phyloP scores from a whole-genome alignment of 2,888 invertebrate genomes.

The Drosophila gaucha region DNA sequence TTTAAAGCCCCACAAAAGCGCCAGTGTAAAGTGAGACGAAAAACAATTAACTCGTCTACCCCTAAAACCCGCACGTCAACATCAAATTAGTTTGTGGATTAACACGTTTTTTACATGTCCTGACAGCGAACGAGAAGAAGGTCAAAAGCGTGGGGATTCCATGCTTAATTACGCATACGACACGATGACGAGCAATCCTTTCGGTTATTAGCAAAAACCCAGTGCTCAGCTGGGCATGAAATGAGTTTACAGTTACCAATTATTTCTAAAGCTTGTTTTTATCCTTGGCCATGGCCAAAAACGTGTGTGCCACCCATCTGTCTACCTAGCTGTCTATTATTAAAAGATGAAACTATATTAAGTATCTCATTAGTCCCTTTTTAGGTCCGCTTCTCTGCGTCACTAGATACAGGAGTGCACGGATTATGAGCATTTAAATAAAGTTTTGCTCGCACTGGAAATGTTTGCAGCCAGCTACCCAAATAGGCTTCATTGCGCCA shows the following conservation, averaged over 20 bases:
- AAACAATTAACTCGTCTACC: constrained; percentile 64
- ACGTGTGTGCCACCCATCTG: constrained; percentile 1
- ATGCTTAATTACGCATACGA: constrained; percentile 68
- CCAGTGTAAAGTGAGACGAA: constrained; percentile 55
- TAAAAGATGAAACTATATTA: constrained; percentile 42
- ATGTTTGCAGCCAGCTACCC: constrained; percentile 43
- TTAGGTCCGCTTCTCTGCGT: constrained; percentile 5
- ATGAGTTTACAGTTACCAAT: constrained; percentile 63
- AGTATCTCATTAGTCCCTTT: constrained; percentile 25
- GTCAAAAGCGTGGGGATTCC: background rate
- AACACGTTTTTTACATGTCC: constrained; percentile 67
- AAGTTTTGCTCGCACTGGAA: constrained; percentile 47
- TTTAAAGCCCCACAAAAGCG: constrained; percentile 63
- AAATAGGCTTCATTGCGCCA: constrained; percentile 68
- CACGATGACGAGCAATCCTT: constrained; percentile 19
- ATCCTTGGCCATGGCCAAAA: constrained; percentile 44
- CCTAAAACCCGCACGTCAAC: constrained; percentile 51
- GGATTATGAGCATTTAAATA: constrained; percentile 49
- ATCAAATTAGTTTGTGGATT: constrained; percentile 72
- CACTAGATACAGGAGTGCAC: constrained; percentile 15
- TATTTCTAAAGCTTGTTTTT: constrained; percentile 39
- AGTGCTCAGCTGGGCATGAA: constrained; percentile 42
- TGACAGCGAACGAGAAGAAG: background rate
- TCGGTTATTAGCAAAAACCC: constrained; percentile 10
- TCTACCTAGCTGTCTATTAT: constrained; percentile 40